These are phyloP conservation scores for Pheosia tremula DNA, from an alignment of 2,888 invertebrate species.

Conservation along the genomic window DNA sequence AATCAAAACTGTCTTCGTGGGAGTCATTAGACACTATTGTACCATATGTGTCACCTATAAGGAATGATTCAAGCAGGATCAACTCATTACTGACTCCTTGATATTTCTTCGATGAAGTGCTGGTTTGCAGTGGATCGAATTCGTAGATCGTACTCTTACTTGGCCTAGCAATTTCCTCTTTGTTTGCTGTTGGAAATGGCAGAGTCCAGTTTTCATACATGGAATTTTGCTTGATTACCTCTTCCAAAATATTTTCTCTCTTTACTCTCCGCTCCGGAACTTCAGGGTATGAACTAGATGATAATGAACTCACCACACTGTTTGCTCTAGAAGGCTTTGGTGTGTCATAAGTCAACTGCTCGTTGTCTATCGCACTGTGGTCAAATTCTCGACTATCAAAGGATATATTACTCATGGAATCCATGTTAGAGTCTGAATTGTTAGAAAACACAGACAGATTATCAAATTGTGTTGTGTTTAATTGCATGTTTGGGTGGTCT, in stretches of 20 bases:
- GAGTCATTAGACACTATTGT: conserved; percentile 79
- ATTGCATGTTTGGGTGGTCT: conserved; percentile 53
- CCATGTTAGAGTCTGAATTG: conserved; percentile 69
- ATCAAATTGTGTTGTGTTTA: conserved; percentile 66
- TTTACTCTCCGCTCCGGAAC: conserved; percentile 64
- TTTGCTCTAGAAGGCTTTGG: conserved; percentile 65
- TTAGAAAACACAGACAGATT: conserved; percentile 68
- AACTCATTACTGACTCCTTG: conserved; percentile 85
- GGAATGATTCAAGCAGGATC: conserved; percentile 86
- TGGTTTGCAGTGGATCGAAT: conserved; percentile 86
- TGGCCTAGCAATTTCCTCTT: conserved; percentile 38
- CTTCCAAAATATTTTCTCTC: conserved; percentile 44
- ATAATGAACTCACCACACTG: conserved; percentile 57
- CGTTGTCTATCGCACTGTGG: conserved; percentile 45
- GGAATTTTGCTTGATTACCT: conserved; percentile 67
- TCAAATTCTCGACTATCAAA: conserved; percentile 64
- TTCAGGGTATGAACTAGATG: conserved; percentile 55
- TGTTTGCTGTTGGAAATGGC: conserved; percentile 43
- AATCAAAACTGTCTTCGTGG: conserved; percentile 64
- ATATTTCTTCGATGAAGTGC: conserved; percentile 50
- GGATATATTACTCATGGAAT: conserved; percentile 66
- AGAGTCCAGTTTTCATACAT: conserved; percentile 74
- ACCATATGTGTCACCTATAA: conserved; percentile 88
- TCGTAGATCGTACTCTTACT: conserved; percentile 88
- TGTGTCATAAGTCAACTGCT: conserved; percentile 69